phyloP scores from a whole-genome alignment of 2,888 invertebrate species.

The Drosophila sordidula region DNA sequence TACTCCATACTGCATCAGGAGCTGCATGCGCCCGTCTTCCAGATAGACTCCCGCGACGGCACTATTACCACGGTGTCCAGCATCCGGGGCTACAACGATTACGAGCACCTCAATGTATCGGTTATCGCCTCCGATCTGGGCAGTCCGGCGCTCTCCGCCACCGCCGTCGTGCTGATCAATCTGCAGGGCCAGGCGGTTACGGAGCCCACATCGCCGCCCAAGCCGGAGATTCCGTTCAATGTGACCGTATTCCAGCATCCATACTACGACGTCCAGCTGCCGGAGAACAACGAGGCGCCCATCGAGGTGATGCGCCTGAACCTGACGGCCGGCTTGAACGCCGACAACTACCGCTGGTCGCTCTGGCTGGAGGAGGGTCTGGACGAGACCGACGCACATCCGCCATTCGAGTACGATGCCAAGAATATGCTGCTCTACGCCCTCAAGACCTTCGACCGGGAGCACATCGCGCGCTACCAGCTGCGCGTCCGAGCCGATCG shows the following conservation, averaged over 20 bases:
- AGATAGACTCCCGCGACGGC: slow-evolving; percentile 94
- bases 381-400: slow-evolving; percentile 70
- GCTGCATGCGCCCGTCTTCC: slow-evolving; percentile 88
- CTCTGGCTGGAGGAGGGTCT: slow-evolving; percentile 87
- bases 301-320: slow-evolving; percentile 91
- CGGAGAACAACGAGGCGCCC: slow-evolving; percentile 92
- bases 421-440: slow-evolving; percentile 91
- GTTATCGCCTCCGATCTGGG: slow-evolving; percentile 94
- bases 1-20: slow-evolving; percentile 90
- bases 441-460: slow-evolving; percentile 91
- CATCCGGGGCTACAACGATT: slow-evolving; percentile 83
- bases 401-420: slow-evolving; percentile 90
- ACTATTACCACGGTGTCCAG: slow-evolving; percentile 90
- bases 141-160: slow-evolving; percentile 92
- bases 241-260: slow-evolving; percentile 87
- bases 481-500: slow-evolving; percentile 85
- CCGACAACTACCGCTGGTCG: slow-evolving; percentile 88
- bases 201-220: slow-evolving; percentile 60
- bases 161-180: slow-evolving; percentile 89
- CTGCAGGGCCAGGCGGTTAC: slow-evolving; percentile 86
- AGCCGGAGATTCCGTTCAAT: slow-evolving; percentile 59
- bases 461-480: slow-evolving; percentile 88
- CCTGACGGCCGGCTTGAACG: slow-evolving; percentile 89
- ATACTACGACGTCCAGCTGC: slow-evolving; percentile 93
- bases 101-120: slow-evolving; percentile 89